Base-by-base conservation (phyloP, 2,797 vertebrate species). In the Macropodus opercularis region DNA sequence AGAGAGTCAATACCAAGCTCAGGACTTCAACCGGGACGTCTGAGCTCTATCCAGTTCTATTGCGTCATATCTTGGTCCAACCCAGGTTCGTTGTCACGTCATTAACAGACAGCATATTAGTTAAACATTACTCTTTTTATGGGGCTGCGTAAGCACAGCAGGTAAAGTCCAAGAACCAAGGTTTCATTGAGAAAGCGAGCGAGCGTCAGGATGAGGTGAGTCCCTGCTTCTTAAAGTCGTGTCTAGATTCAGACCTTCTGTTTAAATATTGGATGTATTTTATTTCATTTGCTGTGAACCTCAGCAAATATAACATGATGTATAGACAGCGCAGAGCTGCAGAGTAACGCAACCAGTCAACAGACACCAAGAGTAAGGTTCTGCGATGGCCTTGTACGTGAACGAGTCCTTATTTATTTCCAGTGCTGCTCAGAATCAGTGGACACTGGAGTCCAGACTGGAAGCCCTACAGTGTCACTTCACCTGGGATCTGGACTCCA, bases 401-500 rank as follows among this genome's bases (percentile, higher is more conserved):
- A n/a, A n/a, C n/a, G n/a, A n/a, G n/a, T n/a, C n/a, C n/a, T n/a
- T n/a, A n/a, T 26, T 32, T 12, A 10, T 27, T 6, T 22, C 2
- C 57, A 79, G 75, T 29, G 17, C 43, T 15, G 46, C 23, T 43
- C 34, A 18, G 21, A 69, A 23, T 49, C 47, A 14, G 5, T 42
- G 39, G 0, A 35, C n/a, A 0, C 18, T 32, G 34, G 21, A 58
- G 49, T n/a, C n/a, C n/a, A n/a, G n/a, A n/a, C n/a, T n/a, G n/a
- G n/a, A n/a, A n/a, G 49, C 55, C 19, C 71, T 89, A 50, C 62
- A 86, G 53, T 86, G 85, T 40, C 88, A 90, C 63, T 87, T 90
- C 75, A 86, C 78, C 7, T 88, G 88, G 88, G 60, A 59, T 3
- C 54, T 87, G 42, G 34, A 60, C 6, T 0, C 0, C 24, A 36